These are phyloP conservation scores for Cromileptes altivelis DNA, from an alignment of 2,113 vertebrate species.

Conservation along the genomic window DNA sequence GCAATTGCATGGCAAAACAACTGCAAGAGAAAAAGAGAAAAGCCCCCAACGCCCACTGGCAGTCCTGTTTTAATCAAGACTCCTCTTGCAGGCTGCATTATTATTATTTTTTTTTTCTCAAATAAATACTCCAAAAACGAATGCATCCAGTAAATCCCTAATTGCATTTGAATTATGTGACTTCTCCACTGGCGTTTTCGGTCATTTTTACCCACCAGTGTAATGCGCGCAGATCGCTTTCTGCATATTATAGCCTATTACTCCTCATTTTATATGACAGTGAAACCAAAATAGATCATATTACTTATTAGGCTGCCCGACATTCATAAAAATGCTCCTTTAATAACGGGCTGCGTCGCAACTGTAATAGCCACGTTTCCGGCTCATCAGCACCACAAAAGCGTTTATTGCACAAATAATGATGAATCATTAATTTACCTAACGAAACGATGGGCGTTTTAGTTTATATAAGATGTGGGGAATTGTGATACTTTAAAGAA, in stretches of 20 bases:
- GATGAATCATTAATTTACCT: conserved; percentile 23
- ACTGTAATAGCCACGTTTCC: conserved; percentile 25
- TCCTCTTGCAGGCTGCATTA: conserved; percentile 75
- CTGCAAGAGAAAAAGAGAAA: conserved; percentile 83
- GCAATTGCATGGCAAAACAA: conserved; percentile 86
- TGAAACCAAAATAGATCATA: conserved; percentile 68
- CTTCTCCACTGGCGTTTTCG: conserved; percentile 44
- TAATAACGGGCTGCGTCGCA: conserved; percentile 53
- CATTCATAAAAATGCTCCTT: conserved; percentile 59
- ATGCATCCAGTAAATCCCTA: conserved; percentile 54
- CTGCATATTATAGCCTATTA: conserved; percentile 53
- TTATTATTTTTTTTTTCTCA: neutral
- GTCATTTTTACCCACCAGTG: conserved; percentile 29
- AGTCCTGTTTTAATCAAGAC: conserved; percentile 88
- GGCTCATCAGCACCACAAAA: conserved; percentile 14
- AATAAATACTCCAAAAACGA: conserved; percentile 64
- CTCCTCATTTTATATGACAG: conserved; percentile 53
- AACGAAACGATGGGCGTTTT: conserved; percentile 48
- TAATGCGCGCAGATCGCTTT: conserved; percentile 46
- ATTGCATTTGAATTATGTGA: conserved; percentile 60
- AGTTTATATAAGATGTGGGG: neutral
- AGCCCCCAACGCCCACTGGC: conserved; percentile 87
- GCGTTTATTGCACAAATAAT: conserved; percentile 27
- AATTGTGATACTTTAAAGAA: conserved; percentile 27
- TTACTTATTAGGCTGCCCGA: conserved; percentile 60